phyloP scores from a whole-genome alignment of 2,113 vertebrate genomes.

The Boleophthalmus pectinirostris region DNA sequence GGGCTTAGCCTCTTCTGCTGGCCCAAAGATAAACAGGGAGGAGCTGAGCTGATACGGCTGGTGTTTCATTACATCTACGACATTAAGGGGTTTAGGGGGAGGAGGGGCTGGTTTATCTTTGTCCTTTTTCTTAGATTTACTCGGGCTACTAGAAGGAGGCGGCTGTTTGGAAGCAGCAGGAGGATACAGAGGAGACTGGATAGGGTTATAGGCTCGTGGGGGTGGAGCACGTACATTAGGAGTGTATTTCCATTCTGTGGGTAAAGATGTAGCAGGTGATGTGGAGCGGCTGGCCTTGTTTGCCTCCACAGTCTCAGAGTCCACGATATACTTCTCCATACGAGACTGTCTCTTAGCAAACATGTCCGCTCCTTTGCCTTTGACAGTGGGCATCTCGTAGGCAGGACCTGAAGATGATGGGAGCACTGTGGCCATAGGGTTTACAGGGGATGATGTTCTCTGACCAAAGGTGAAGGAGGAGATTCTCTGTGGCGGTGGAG shows the following conservation, averaged over 20 bases:
- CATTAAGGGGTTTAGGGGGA: constrained; percentile 87
- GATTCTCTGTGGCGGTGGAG: constrained; percentile 75
- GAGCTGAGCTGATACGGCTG: constrained; percentile 93
- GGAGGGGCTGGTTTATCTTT: constrained; percentile 76
- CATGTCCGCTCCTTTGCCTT: constrained; percentile 93
- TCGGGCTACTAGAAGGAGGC: constrained; percentile 66
- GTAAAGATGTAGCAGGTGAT: constrained; percentile 90
- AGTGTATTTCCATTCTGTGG: constrained; percentile 93
- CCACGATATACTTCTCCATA: constrained; percentile 97
- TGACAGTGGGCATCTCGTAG: constrained; percentile 86
- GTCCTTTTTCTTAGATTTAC: constrained; percentile 78
- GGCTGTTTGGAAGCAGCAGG: constrained; percentile 83
- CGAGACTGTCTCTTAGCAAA: constrained; percentile 95
- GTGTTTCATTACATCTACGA: constrained; percentile 97
- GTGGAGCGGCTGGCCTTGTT: constrained; percentile 81
- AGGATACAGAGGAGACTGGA: constrained; percentile 91
- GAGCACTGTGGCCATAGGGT: constrained; percentile 72
- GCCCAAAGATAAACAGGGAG: constrained; percentile 92
- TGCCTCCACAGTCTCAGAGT: constrained; percentile 91
- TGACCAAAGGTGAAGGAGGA: constrained; percentile 74
- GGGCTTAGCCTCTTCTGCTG: constrained; percentile 78
- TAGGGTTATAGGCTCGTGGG: constrained; percentile 90
- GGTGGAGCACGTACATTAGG: constrained; percentile 93
- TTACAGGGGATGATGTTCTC: constrained; percentile 74
- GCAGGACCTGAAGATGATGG: constrained; percentile 75